Percentiles rank a stretch among this genome's conserved stretches.
Evolutionary conservation across 2,888 invertebrate species (phyloP).

Genomic region (Liposcelis brunnea): DNA sequence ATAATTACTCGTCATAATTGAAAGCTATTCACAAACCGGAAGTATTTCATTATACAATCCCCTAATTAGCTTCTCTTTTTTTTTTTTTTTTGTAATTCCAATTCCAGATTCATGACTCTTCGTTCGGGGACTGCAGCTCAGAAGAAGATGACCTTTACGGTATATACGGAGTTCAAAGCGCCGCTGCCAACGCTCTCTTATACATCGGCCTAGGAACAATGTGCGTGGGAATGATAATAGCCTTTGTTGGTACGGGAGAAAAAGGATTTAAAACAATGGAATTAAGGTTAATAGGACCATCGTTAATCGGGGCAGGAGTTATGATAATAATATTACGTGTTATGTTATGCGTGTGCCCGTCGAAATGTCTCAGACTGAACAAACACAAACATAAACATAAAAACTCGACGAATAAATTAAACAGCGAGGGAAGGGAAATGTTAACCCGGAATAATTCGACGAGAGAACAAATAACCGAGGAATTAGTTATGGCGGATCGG

Average conservation of each 20-base stretch:
- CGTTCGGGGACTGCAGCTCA: constrained; percentile 56
- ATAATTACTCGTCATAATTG: no score
- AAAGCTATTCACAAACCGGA: no score
- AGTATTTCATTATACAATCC: no score
- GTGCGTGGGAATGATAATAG: constrained; percentile 69
- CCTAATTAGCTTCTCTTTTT: no score
- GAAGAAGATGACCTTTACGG: constrained; percentile 33
- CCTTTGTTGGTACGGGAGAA: constrained; percentile 80
- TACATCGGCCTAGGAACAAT: constrained; percentile 73
- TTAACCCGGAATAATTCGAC: constrained; percentile 23
- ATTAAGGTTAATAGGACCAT: constrained; percentile 70
- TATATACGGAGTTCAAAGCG: constrained; percentile 38
- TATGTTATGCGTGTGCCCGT: constrained; percentile 66
- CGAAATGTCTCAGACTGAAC: constrained; percentile 43
- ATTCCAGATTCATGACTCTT: constrained; percentile 63
- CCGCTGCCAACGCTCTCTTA: constrained; percentile 65
- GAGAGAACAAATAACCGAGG: constrained; percentile 11
- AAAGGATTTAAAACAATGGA: constrained; percentile 75
- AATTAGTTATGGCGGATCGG: constrained; percentile 17
- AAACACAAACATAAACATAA: constrained; percentile 13
- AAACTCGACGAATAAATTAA: constrained; percentile 9
- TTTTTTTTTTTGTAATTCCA: no score
- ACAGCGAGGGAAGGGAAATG: constrained; percentile 28
- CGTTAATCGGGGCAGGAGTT: constrained; percentile 59
- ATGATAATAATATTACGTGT: constrained; percentile 70